Base-by-base conservation (phyloP, 2,888 invertebrate genomes). In the Phengaris alcon region DNA sequence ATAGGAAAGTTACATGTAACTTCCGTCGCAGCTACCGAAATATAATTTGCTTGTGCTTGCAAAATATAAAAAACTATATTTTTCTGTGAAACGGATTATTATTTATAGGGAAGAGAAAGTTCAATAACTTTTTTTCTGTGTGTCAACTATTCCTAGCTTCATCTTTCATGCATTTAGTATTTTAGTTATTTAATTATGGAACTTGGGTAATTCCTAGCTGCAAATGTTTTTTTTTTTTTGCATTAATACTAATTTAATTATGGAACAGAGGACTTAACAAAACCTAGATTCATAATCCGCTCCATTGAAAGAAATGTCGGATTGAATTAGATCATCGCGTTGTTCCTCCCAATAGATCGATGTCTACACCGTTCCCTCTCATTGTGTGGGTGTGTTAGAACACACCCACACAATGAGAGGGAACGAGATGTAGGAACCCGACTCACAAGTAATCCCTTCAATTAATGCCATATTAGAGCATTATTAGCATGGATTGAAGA, bases 391-490 rank as follows among this genome's bases (percentile, higher is more conserved):
- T 22, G 22, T 22, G 22, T 22, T 22, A 69, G 52, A 75, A 75
- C 55, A 68, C 55, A 57, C 55, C 54, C 52, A 55, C 55, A 48
- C 48, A 69, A 75, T 75, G 55, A 64, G 64, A 3, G 3, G 4
- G 64, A 35, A 12, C 5, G 55, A 35, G 64, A 35, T 35, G 68
- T 68, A 44, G 44, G 35, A 46, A 75, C 46, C 55, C 55, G 46
- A 68, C 54, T 59, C 22, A 6, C 46, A 44, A 13, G 68, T 87
- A 86, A 88, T 86, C 87, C 84, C 83, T 83, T 84, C 86, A 85
- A 88, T 88, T 88, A 88, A 84, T 83, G 81, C 77, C 78, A 85
- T 87, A 87, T 88, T 86, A 86, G 86, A 82, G 82, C 81, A 86
- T 85, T 84, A 83, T 79, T 80, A 79, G 83, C 84, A 84, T 85